Conservation (phyloP, 2,113 vertebrate genomes). For the Cephalopholis sonnerati region DNA sequence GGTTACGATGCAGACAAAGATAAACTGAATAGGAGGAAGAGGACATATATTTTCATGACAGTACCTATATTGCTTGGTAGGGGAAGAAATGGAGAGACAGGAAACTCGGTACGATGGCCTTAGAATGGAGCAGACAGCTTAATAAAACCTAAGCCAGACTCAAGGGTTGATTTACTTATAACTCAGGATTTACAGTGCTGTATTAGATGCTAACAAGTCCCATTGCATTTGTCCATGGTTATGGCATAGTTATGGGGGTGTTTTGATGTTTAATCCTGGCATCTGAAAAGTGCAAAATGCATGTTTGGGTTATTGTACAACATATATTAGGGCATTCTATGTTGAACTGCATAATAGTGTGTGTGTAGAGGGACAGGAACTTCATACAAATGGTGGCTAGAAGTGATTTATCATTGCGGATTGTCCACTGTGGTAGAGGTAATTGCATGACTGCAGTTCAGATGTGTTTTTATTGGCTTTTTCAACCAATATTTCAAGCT, state of each 20-base stretch:
- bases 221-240: background rate
- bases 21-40: slow-evolving; percentile 51
- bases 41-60: slow-evolving; percentile 58
- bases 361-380: background rate
- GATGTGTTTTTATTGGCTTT: slow-evolving; percentile 28
- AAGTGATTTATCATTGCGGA: slow-evolving; percentile 33
- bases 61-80: slow-evolving; percentile 32
- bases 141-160: slow-evolving; percentile 38
- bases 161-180: slow-evolving; percentile 10
- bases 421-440: background rate
- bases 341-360: background rate
- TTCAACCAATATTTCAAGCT: slow-evolving; percentile 18
- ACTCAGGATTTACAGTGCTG: background rate
- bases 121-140: slow-evolving; percentile 29
- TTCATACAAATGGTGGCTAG: slow-evolving; percentile 4
- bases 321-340: background rate
- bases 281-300: background rate
- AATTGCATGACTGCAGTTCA: slow-evolving; percentile 9
- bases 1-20: slow-evolving; percentile 63
- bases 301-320: background rate
- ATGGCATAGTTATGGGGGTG: background rate
- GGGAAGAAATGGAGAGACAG: slow-evolving; percentile 25
- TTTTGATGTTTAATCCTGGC: background rate
- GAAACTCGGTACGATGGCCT: slow-evolving; percentile 20
- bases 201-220: background rate